Evolutionary conservation across 2,113 vertebrate species (phyloP).

Genomic region (Ailurus styani): DNA sequence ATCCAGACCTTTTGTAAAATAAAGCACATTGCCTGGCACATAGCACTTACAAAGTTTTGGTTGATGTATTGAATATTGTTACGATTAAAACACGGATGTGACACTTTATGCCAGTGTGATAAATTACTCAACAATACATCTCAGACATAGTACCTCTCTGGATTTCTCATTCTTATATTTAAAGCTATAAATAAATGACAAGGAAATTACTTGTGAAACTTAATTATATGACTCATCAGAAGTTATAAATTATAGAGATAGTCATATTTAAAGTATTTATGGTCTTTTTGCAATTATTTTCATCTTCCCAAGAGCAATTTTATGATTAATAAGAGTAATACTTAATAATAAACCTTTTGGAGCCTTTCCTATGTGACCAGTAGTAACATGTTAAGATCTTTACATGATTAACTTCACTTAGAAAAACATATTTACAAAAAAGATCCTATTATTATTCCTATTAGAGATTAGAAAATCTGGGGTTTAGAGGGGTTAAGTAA

Average conservation of each 20-base stretch:
- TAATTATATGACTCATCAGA: neutral
- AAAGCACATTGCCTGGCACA: neutral
- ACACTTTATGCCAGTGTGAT: neutral
- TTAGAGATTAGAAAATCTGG: neutral
- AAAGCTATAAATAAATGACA: neutral
- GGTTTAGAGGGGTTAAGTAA: neutral
- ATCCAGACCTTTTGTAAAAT: conserved; percentile 58
- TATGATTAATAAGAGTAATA: neutral
- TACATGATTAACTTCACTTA: neutral
- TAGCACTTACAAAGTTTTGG: neutral
- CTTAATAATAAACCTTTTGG: neutral
- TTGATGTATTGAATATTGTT: neutral
- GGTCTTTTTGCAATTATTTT: neutral
- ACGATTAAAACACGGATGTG: neutral
- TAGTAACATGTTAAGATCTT: neutral
- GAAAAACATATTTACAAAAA: neutral
- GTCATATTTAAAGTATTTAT: neutral
- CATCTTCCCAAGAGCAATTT: neutral
- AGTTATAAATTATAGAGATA: neutral
- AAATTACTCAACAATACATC: neutral
- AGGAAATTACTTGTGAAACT: neutral
- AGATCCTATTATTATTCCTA: neutral
- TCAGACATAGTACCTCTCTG: neutral
- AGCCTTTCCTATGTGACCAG: neutral
- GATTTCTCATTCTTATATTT: neutral